Evolutionary conservation across 2,888 invertebrate genomes (phyloP).

Genomic region (Conchocele bisecta): DNA sequence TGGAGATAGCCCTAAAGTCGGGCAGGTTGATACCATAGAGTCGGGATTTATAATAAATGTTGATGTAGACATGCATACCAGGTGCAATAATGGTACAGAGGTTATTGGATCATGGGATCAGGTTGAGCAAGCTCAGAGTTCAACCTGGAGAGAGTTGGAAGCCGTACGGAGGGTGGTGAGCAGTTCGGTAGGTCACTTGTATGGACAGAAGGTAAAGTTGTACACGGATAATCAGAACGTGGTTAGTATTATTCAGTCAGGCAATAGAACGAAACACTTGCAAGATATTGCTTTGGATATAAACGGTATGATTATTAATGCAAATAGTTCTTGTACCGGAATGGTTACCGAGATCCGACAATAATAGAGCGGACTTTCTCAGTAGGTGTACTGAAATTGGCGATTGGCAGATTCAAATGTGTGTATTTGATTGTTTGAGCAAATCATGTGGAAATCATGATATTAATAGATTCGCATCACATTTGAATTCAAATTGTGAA

Average conservation of each 20-base stretch:
- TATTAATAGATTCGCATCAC: conserved; percentile 46
- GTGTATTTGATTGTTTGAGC: conserved; percentile 37
- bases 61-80: too few relatives aligned
- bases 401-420: conserved; percentile 47
- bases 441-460: conserved; percentile 38
- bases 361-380: conserved; percentile 44
- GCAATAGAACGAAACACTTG: conserved; percentile 18
- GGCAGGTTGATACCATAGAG: too few relatives aligned
- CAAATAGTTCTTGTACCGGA: conserved; percentile 25
- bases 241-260: neutral
- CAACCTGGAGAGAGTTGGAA: conserved; percentile 52
- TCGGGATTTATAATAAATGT: too few relatives aligned
- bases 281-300: conserved; percentile 39
- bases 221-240: conserved; percentile 15
- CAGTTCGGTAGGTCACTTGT: conserved; percentile 7
- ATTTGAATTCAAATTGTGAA: conserved; percentile 46
- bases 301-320: conserved; percentile 24
- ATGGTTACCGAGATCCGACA: conserved; percentile 45
- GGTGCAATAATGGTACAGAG: conserved; percentile 15
- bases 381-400: conserved; percentile 45
- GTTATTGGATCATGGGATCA: conserved; percentile 32
- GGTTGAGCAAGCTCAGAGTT: conserved; percentile 37
- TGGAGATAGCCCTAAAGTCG: too few relatives aligned
- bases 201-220: conserved; percentile 6
- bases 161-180: conserved; percentile 33